Conservation (phyloP, 2,888 invertebrate genomes). For the Andricus quercusramuli region DNA sequence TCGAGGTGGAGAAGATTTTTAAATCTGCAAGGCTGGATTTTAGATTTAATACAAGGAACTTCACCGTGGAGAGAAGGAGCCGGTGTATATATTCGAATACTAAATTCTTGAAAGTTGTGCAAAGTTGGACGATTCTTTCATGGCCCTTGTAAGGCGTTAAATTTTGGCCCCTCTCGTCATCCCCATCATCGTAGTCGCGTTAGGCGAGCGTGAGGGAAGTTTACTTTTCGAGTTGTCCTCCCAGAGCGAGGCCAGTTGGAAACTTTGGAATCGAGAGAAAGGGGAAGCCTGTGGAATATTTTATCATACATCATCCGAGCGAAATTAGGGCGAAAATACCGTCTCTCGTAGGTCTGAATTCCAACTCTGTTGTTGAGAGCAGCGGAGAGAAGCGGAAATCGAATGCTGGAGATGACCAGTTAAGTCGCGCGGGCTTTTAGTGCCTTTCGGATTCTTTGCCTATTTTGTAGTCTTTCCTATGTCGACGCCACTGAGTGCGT, state of each 20-base stretch:
- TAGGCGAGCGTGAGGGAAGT: constrained; percentile 44
- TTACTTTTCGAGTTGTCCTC: constrained; percentile 52
- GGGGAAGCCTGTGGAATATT: constrained; percentile 64
- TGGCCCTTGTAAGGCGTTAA: constrained; percentile 59
- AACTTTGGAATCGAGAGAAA: constrained; percentile 20
- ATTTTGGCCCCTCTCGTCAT: constrained; percentile 56
- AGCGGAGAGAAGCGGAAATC: background rate
- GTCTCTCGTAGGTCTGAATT: background rate
- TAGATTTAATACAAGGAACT: constrained; percentile 9
- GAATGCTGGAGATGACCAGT: constrained; percentile 4
- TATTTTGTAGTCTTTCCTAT: constrained; percentile 17
- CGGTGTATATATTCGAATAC: constrained; percentile 8
- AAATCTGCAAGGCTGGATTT: background rate
- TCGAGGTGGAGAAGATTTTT: background rate
- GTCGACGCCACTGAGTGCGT: constrained; percentile 19
- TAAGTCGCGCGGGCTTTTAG: constrained; percentile 5
- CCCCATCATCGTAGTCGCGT: constrained; percentile 62
- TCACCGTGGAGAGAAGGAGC: background rate
- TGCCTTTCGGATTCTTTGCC: constrained; percentile 22
- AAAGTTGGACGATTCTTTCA: constrained; percentile 67
- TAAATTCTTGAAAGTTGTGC: constrained; percentile 5
- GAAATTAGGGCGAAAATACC: constrained; percentile 61
- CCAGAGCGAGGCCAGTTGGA: background rate
- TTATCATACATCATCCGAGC: constrained; percentile 66
- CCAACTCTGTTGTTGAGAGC: background rate